Evolutionary conservation across 2,113 vertebrate species (phyloP).

Genomic region (Stigmatopora nigra): DNA sequence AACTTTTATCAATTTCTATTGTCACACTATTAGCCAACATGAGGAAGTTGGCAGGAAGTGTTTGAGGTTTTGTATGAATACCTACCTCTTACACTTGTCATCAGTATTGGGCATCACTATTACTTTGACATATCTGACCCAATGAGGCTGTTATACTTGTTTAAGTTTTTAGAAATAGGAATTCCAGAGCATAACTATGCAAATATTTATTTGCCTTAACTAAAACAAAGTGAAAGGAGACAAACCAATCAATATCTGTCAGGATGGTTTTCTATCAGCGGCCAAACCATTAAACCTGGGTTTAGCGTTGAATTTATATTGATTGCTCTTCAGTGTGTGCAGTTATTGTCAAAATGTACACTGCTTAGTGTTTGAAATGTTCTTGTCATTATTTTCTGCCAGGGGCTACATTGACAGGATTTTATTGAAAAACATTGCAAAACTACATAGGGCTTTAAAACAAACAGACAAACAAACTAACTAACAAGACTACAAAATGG

Average conservation of each 20-base stretch:
- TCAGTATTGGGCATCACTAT: slow-evolving; percentile 49
- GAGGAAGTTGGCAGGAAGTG: slow-evolving; percentile 37
- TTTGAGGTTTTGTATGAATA: slow-evolving; percentile 34
- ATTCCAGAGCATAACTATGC: slow-evolving; percentile 40
- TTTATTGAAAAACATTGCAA: slow-evolving; percentile 16
- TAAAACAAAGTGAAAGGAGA: background rate
- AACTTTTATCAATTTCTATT: slow-evolving; percentile 4
- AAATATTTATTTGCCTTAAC: slow-evolving; percentile 12
- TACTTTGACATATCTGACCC: slow-evolving; percentile 21
- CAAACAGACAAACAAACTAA: too few relatives aligned
- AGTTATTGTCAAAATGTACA: background rate
- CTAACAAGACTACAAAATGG: slow-evolving; percentile 14
- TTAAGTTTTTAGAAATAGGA: slow-evolving; percentile 32
- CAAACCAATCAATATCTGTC: background rate
- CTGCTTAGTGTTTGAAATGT: background rate
- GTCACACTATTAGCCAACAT: slow-evolving; percentile 4
- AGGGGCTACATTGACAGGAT: slow-evolving; percentile 17
- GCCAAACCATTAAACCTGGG: background rate
- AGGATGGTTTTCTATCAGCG: background rate
- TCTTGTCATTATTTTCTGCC: background rate
- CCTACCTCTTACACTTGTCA: slow-evolving; percentile 57
- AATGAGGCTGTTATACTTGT: slow-evolving; percentile 36
- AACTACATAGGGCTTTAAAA: background rate
- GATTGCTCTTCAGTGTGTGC: background rate
- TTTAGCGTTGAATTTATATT: background rate